phyloP scores from a whole-genome alignment of 2,888 invertebrate species.

The Apodemia duryi region DNA sequence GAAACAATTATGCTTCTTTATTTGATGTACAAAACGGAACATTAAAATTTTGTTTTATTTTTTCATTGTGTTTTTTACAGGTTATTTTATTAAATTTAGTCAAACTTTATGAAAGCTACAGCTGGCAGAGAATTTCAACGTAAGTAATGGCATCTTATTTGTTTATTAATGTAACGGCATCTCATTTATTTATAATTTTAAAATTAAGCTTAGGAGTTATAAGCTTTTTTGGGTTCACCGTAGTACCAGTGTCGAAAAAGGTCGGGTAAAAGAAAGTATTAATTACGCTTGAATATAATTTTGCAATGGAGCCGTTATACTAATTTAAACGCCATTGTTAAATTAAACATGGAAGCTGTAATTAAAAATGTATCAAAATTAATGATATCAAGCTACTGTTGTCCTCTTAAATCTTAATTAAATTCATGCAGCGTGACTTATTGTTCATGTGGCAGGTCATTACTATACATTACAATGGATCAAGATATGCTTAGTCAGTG shows the following conservation, averaged over 20 bases:
- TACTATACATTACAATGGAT: slow-evolving; percentile 28
- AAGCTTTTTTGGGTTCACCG: background rate
- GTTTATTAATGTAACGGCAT: too few relatives aligned
- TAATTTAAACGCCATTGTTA: background rate
- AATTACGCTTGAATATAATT: background rate
- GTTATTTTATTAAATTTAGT: too few relatives aligned
- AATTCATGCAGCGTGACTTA: slow-evolving; percentile 13
- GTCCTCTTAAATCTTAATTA: slow-evolving; percentile 15
- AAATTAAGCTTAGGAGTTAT: too few relatives aligned
- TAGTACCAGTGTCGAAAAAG: too few relatives aligned
- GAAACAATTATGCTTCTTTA: too few relatives aligned
- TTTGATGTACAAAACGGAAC: too few relatives aligned
- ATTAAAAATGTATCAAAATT: slow-evolving; percentile 12
- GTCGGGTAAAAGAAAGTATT: background rate
- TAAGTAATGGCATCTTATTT: too few relatives aligned
- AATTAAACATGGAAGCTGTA: slow-evolving; percentile 8
- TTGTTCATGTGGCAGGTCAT: slow-evolving; percentile 15
- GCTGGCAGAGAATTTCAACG: too few relatives aligned
- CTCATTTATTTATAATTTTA: too few relatives aligned
- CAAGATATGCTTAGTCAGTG: slow-evolving; percentile 39
- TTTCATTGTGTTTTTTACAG: too few relatives aligned
- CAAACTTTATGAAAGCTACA: too few relatives aligned
- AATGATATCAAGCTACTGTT: slow-evolving; percentile 12
- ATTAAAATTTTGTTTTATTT: too few relatives aligned
- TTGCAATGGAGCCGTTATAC: background rate